Base-by-base conservation (phyloP, 2,888 invertebrate species). In the Lymantria monacha region DNA sequence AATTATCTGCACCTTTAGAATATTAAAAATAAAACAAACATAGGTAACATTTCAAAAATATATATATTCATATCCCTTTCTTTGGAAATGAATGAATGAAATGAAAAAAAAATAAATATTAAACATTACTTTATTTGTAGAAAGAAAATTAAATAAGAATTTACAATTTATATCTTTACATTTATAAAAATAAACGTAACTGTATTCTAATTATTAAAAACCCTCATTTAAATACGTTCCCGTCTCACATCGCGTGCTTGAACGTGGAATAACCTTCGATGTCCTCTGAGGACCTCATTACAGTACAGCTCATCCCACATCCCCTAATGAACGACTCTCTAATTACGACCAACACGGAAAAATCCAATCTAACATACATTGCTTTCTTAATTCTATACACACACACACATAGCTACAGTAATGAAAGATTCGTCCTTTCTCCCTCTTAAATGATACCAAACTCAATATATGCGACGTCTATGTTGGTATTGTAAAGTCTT, bases 401-500 rank as follows among this genome's bases (percentile, higher is more conserved):
- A 69, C 70, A 72, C 67, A 63, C 49, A 68, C 67, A 63, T 49
- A 68, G 71, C 66, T 33, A 49, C 9, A 41, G 30, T 30, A n/a
- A 42, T 13, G 37, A 41, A 51, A 45, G 48, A 51, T 51, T 42
- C 36, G 38, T 36, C 40, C 38, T 30, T 33, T 7, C 37, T 33
- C 42, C 22, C 22, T 22, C 22, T 22, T 22, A 22, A 22, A 22
- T 22, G 22, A 2, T 22, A 3, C 22, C 31, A 48, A 52, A 53
- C 46, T 49, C 48, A 51, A 51, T 48, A 48, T 48, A 48, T 79
- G 77, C 74, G 67, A 61, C 73, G 76, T 79, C 79, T 83, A 76
- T 87, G 85, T 85, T 82, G 75, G 88, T 87, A 89, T 88, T 89
- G 88, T 87, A 87, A 88, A 89, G 87, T 89, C 91, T 91, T 90